Evolutionary conservation across 2,888 invertebrate species (phyloP).

Genomic region (Ctena decussata): DNA sequence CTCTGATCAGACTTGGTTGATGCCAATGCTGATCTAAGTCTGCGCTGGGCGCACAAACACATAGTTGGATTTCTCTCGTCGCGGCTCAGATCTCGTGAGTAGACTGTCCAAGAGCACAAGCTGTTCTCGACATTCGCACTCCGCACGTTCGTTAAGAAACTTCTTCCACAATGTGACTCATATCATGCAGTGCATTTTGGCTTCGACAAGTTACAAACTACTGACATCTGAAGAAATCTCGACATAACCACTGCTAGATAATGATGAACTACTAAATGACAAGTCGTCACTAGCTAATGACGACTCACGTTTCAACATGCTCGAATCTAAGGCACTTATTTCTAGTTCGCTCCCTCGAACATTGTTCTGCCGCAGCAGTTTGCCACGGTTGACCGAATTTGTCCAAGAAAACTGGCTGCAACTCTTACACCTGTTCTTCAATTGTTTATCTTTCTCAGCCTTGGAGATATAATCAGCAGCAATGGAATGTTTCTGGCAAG

Average conservation of each 20-base stretch:
- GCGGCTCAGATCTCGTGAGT: too few relatives aligned
- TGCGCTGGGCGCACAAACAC: too few relatives aligned
- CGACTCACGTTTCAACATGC: background rate
- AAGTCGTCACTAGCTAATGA: background rate
- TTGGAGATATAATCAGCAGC: background rate
- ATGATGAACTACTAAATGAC: background rate
- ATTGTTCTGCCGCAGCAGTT: background rate
- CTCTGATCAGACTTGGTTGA: too few relatives aligned
- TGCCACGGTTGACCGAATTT: background rate
- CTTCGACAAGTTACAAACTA: background rate
- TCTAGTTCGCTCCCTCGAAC: background rate
- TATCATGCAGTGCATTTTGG: too few relatives aligned
- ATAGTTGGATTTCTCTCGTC: too few relatives aligned
- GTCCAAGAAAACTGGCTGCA: background rate
- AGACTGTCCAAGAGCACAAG: too few relatives aligned
- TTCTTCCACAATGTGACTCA: too few relatives aligned
- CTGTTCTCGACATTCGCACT: too few relatives aligned
- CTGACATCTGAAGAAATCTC: background rate
- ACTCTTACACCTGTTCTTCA: background rate
- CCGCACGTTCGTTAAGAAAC: too few relatives aligned
- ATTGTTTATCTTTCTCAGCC: background rate
- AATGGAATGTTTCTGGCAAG: background rate
- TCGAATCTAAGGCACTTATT: background rate
- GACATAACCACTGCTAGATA: slow-evolving; percentile 1
- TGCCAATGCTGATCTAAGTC: too few relatives aligned